Conservation (phyloP, 2,113 vertebrate species). For the Anoplopoma fimbria region DNA sequence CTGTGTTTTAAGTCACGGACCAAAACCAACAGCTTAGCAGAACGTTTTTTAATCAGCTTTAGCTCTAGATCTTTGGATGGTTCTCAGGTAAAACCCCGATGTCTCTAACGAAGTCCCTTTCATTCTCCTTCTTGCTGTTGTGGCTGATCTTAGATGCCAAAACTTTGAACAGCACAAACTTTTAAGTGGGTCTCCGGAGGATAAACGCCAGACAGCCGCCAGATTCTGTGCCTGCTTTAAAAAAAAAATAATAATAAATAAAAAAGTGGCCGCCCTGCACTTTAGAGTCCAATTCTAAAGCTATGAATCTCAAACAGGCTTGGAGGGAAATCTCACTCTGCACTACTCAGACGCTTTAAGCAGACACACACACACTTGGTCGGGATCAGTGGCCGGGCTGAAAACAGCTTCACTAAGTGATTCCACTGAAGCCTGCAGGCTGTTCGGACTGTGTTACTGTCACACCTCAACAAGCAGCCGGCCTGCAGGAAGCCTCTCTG, state of each 20-base stretch:
- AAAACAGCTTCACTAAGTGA: conserved; percentile 61
- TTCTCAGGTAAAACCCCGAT: neutral
- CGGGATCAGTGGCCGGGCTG: conserved; percentile 34
- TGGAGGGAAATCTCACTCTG: conserved; percentile 53
- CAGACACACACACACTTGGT: conserved; percentile 26
- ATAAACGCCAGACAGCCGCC: conserved; percentile 41
- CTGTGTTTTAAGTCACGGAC: too few species aligned
- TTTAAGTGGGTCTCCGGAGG: conserved; percentile 54
- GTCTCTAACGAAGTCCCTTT: neutral
- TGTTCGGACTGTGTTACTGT: conserved; percentile 52
- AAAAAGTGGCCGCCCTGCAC: conserved; percentile 50
- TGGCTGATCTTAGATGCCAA: conserved; percentile 23
- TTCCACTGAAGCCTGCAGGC: conserved; percentile 35
- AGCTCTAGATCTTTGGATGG: neutral
- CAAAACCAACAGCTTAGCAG: neutral
- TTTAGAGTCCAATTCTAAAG: conserved; percentile 71
- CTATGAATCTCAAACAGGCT: conserved; percentile 76
- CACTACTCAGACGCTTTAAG: conserved; percentile 40
- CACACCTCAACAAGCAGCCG: conserved; percentile 49
- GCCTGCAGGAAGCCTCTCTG: conserved; percentile 10
- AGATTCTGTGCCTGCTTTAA: conserved; percentile 56
- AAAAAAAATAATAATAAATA: too few species aligned
- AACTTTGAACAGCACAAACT: conserved; percentile 53
- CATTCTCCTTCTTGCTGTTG: neutral
- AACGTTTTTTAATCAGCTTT: too few species aligned